Evolutionary conservation across 2,888 invertebrate species (phyloP).

Genomic region (Xanthorhoe designata): DNA sequence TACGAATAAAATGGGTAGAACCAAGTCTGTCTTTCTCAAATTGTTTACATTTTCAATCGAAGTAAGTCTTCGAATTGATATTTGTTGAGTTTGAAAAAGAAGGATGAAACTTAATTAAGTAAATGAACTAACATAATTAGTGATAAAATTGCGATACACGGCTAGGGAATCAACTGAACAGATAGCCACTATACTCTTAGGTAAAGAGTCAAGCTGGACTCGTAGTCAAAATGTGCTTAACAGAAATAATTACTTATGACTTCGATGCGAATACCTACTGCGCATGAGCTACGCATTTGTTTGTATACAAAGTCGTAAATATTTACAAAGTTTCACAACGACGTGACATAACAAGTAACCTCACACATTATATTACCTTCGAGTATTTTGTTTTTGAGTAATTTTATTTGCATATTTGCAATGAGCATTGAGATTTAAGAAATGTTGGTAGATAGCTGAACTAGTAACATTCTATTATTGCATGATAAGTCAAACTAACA

Average conservation of each 20-base stretch:
- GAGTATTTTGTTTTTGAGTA: slow-evolving; percentile 19
- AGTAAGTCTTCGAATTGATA: no score
- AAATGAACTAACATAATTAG: no score
- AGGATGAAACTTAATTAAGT: no score
- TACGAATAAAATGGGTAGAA: no score
- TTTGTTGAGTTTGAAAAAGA: no score
- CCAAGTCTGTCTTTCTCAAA: no score
- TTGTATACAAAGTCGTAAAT: slow-evolving; percentile 31
- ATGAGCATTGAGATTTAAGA: slow-evolving; percentile 31
- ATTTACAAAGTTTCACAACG: slow-evolving; percentile 28
- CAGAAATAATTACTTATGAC: no score
- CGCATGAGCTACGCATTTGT: slow-evolving; percentile 12
- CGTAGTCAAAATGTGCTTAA: neutral
- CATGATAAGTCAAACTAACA: slow-evolving; percentile 33
- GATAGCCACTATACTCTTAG: no score
- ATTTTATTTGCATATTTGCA: slow-evolving; percentile 32
- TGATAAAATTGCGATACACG: no score
- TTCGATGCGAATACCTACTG: neutral
- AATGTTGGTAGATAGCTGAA: slow-evolving; percentile 15
- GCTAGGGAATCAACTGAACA: no score
- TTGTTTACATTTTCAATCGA: no score
- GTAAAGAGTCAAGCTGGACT: no score
- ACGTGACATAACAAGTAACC: slow-evolving; percentile 24
- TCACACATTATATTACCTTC: slow-evolving; percentile 9
- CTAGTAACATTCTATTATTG: slow-evolving; percentile 35